These are phyloP conservation scores for Archocentrus centrarchus DNA, from an alignment of 2,113 vertebrate genomes.

Conservation along the genomic window DNA sequence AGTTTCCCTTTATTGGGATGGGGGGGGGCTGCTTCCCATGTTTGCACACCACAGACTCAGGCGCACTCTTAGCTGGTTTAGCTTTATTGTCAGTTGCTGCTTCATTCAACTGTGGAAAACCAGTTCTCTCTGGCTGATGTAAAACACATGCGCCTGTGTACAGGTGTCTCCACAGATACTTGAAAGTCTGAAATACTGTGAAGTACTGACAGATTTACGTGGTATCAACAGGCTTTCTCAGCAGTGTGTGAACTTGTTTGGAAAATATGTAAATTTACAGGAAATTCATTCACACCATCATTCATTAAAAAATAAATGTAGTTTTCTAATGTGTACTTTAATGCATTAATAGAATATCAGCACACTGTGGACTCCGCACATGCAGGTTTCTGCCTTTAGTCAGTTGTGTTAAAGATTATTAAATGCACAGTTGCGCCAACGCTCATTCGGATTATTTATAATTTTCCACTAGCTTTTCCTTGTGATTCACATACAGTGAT, in stretches of 20 bases:
- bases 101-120: neutral
- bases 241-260: neutral
- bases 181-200: neutral
- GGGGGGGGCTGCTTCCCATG: neutral
- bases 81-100: neutral
- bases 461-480: slow-evolving; percentile 3
- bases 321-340: neutral
- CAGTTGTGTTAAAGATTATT: neutral
- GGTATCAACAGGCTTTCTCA: accelerated
- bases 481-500: neutral
- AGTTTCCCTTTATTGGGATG: neutral
- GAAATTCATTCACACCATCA: neutral
- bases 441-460: neutral
- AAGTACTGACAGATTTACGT: neutral
- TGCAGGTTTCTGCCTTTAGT: neutral
- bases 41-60: neutral
- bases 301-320: neutral
- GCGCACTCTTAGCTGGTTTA: neutral
- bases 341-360: neutral
- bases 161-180: neutral
- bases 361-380: neutral
- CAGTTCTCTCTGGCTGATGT: neutral
- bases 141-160: neutral
- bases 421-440: neutral
- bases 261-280: accelerated